These are phyloP conservation scores for Acronicta psi DNA, from an alignment of 2,888 invertebrate genomes.

Conservation along the genomic window DNA sequence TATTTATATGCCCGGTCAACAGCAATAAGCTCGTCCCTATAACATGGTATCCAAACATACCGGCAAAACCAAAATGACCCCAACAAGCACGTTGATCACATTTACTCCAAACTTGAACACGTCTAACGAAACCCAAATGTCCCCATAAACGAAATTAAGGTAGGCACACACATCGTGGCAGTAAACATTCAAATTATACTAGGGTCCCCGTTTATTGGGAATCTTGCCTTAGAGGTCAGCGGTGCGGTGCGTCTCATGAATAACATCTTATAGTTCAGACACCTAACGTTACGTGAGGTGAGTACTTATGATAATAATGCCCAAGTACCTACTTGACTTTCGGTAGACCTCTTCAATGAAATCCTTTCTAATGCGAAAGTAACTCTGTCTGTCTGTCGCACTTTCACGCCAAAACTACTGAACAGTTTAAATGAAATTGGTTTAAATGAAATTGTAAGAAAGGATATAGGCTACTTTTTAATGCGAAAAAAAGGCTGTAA, in stretches of 20 bases:
- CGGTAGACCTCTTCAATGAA: background rate
- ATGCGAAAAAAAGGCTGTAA: too few relatives aligned
- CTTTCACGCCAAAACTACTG: too few relatives aligned
- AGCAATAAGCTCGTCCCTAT: too few relatives aligned
- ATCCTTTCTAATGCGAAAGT: too few relatives aligned
- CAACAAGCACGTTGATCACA: conserved; percentile 16
- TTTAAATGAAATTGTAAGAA: too few relatives aligned
- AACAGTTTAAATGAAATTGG: too few relatives aligned
- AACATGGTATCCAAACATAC: too few relatives aligned
- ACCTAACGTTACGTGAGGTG: conserved; percentile 58
- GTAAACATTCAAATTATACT: conserved; percentile 69
- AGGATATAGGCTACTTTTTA: too few relatives aligned
- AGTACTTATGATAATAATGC: conserved; percentile 6
- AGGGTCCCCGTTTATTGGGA: conserved; percentile 62
- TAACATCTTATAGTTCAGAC: conserved; percentile 63
- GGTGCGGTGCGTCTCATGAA: conserved; percentile 67
- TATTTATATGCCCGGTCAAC: too few relatives aligned
- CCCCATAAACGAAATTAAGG: conserved; percentile 58
- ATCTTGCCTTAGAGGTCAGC: conserved; percentile 64
- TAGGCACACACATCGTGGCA: conserved; percentile 53
- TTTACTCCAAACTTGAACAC: conserved; percentile 27
- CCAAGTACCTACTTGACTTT: conserved; percentile 3
- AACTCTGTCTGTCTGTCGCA: too few relatives aligned
- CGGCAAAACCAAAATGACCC: too few relatives aligned
- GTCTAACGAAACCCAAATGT: conserved; percentile 19